Conservation (phyloP, 2,797 vertebrate genomes). For the Falco peregrinus region DNA sequence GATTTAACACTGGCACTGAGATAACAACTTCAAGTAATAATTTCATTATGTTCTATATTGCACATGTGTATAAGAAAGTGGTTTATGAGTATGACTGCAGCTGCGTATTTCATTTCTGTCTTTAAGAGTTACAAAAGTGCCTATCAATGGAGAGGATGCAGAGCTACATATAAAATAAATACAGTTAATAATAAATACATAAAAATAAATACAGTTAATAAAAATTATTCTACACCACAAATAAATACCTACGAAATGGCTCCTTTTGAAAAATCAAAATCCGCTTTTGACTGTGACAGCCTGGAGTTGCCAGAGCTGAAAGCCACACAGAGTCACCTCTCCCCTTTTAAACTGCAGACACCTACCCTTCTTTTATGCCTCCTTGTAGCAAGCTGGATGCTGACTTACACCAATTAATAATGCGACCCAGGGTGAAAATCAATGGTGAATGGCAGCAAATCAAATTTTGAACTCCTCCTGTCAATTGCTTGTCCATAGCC, state of each 20-base stretch:
- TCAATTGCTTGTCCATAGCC: not conserved
- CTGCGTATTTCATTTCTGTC: not conserved
- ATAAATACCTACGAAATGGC: not conserved
- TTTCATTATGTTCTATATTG: not conserved
- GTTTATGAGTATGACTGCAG: not conserved
- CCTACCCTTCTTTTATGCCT: not conserved
- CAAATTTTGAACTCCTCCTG: not conserved
- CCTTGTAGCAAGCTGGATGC: not conserved
- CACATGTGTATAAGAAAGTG: not conserved
- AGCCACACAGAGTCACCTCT: not conserved
- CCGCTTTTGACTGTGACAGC: rapidly evolving
- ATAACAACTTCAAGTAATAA: not conserved
- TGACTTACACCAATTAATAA: not conserved
- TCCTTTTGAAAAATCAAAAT: not conserved
- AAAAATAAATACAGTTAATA: not conserved
- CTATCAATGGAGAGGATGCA: not conserved
- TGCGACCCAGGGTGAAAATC: not conserved
- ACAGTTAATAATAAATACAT: not conserved
- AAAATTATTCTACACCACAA: not conserved
- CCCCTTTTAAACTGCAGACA: not conserved
- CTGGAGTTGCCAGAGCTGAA: not conserved
- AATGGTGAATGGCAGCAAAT: not conserved
- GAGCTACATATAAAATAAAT: not conserved
- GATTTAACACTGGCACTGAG: not conserved
- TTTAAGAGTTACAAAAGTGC: not conserved